These are phyloP conservation scores for Uloborus plumipes DNA, from an alignment of 2,888 invertebrate species.

Conservation along the genomic window DNA sequence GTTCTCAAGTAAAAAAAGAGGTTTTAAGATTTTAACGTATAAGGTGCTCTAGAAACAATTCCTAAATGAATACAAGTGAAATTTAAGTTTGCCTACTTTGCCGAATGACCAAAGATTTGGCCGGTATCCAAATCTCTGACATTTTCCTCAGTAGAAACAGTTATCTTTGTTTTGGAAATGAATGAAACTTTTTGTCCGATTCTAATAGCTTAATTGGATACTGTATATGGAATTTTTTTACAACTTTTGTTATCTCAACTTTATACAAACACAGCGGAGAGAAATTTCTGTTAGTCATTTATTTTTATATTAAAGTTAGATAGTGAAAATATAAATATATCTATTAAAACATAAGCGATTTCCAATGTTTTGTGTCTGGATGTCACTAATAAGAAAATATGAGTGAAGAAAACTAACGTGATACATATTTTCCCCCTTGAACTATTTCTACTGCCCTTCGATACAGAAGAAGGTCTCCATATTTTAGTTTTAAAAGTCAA, in stretches of 20 bases:
- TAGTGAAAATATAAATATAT: no score
- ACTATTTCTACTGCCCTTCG: no score
- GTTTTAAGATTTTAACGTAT: background rate
- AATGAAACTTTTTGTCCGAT: slow-evolving; percentile 16
- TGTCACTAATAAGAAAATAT: no score
- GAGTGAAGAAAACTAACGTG: no score
- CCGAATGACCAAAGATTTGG: slow-evolving; percentile 34
- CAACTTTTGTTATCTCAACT: background rate
- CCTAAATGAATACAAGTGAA: slow-evolving; percentile 23
- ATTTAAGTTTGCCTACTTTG: slow-evolving; percentile 29
- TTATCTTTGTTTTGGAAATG: slow-evolving; percentile 37
- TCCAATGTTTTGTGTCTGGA: no score
- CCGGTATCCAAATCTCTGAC: slow-evolving; percentile 37
- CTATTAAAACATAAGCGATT: no score
- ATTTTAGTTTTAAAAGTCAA: no score
- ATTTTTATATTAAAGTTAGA: background rate
- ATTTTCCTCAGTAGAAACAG: slow-evolving; percentile 20
- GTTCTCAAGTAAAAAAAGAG: background rate
- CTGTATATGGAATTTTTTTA: background rate
- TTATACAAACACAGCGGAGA: background rate
- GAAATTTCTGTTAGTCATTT: background rate
- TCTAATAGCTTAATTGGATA: slow-evolving; percentile 49
- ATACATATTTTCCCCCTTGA: no score
- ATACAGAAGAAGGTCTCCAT: no score
- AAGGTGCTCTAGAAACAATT: background rate